Evolutionary conservation across 2,888 invertebrate genomes (phyloP).

Genomic region (Toxonevra muliebris): DNA sequence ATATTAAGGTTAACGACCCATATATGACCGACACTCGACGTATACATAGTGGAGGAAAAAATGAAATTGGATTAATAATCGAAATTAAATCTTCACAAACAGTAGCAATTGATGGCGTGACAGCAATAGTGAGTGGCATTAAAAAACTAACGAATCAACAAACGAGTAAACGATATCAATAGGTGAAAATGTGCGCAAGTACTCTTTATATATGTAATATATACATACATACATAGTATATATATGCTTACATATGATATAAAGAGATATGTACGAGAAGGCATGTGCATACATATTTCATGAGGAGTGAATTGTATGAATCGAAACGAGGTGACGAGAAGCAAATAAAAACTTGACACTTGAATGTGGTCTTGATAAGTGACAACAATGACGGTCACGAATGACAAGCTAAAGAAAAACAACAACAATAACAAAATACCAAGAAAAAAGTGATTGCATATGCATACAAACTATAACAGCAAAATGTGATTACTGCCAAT

Average conservation of each 20-base stretch:
- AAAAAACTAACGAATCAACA: conserved; percentile 1
- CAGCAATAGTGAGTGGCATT: too few species aligned
- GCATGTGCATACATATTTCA: not conserved
- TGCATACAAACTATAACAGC: too few species aligned
- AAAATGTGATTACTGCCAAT: too few species aligned
- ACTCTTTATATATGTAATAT: conserved; percentile 11
- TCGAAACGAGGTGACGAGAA: conserved; percentile 25
- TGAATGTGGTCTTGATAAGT: conserved; percentile 9
- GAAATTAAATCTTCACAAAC: conserved; percentile 26
- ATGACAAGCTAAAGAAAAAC: too few species aligned
- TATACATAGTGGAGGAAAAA: conserved; percentile 23
- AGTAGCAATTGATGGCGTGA: not conserved
- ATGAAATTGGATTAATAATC: conserved; percentile 33
- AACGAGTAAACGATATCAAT: conserved; percentile 17
- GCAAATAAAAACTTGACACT: conserved; percentile 19
- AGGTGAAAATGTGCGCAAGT: conserved; percentile 18
- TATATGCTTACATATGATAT: not conserved
- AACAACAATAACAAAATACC: too few species aligned
- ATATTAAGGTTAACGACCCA: conserved; percentile 59
- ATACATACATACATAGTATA: not conserved
- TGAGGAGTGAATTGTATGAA: not conserved
- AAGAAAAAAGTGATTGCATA: too few species aligned
- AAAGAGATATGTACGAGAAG: not conserved
- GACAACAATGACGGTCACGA: not conserved
- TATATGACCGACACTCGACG: conserved; percentile 38